A percentile compares a stretch with the other conserved stretches of the same genome.
These are phyloP conservation scores for Iguana delicatissima DNA, from an alignment of 2,797 vertebrate genomes.

Conservation along the genomic window DNA sequence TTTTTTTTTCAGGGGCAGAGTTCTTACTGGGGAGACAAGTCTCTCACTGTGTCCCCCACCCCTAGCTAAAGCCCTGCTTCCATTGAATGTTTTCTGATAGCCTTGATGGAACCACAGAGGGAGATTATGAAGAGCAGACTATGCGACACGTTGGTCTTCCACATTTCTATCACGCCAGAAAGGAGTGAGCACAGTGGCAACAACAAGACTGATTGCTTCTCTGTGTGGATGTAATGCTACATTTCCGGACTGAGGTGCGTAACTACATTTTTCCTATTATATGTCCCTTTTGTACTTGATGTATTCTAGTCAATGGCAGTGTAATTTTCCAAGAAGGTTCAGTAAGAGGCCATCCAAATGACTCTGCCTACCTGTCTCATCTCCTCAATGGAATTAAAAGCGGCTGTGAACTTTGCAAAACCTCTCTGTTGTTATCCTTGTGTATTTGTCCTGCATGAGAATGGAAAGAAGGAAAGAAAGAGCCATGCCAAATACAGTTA, in stretches of 20 bases:
- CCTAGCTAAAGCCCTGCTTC: neutral
- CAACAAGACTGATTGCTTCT: slow-evolving; percentile 77
- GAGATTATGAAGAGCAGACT: slow-evolving; percentile 66
- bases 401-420: slow-evolving; percentile 61
- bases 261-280: slow-evolving; percentile 77
- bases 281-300: slow-evolving; percentile 73
- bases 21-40: too few species aligned
- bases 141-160: slow-evolving; percentile 60
- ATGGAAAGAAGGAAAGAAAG: neutral
- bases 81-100: slow-evolving; percentile 39
- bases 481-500: neutral
- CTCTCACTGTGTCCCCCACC: too few species aligned
- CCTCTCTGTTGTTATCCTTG: slow-evolving; percentile 64
- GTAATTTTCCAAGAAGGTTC: slow-evolving; percentile 76
- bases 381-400: slow-evolving; percentile 68
- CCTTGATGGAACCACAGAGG: slow-evolving; percentile 51
- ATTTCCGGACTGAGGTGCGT: slow-evolving; percentile 75
- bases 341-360: slow-evolving; percentile 68
- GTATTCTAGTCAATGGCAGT: slow-evolving; percentile 71
- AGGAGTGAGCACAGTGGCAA: slow-evolving; percentile 74
- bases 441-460: slow-evolving; percentile 50
- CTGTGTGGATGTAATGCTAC: slow-evolving; percentile 73
- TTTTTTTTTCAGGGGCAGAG: too few species aligned
- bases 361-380: slow-evolving; percentile 67
- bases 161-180: slow-evolving; percentile 68